Evolutionary conservation across 2,113 vertebrate genomes (phyloP).

Genomic region (Tachuris rubrigastra): DNA sequence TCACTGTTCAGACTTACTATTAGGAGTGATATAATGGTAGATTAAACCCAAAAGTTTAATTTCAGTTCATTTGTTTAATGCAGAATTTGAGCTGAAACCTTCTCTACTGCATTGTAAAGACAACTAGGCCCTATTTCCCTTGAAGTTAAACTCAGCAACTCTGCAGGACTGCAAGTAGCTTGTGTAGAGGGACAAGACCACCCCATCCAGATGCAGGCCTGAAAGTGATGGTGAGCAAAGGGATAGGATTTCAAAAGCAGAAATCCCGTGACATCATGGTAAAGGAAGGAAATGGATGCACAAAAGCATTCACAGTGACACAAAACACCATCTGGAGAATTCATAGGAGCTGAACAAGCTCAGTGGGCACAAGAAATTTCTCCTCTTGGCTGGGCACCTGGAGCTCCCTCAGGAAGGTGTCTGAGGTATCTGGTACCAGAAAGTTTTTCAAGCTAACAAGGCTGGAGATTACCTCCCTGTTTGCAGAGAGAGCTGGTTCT

Average conservation of each 20-base stretch:
- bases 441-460: not conserved
- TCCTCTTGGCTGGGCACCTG: not conserved
- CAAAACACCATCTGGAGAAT: not conserved
- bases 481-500: not conserved
- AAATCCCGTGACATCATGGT: rapidly evolving
- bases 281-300: not conserved
- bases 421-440: not conserved
- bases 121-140: not conserved
- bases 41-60: not conserved
- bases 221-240: not conserved
- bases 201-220: not conserved
- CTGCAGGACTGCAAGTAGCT: not conserved
- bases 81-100: not conserved
- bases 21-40: not conserved
- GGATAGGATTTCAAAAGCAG: not conserved
- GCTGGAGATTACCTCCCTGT: not conserved
- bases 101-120: not conserved
- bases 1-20: not conserved
- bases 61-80: not conserved
- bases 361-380: not conserved
- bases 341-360: not conserved
- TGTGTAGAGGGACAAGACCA: rapidly evolving
- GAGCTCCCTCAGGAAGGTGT: not conserved
- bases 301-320: not conserved
- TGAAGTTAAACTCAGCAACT: not conserved